Conservation (phyloP, 2,113 vertebrate species). For the Eupsittula cactorum region DNA sequence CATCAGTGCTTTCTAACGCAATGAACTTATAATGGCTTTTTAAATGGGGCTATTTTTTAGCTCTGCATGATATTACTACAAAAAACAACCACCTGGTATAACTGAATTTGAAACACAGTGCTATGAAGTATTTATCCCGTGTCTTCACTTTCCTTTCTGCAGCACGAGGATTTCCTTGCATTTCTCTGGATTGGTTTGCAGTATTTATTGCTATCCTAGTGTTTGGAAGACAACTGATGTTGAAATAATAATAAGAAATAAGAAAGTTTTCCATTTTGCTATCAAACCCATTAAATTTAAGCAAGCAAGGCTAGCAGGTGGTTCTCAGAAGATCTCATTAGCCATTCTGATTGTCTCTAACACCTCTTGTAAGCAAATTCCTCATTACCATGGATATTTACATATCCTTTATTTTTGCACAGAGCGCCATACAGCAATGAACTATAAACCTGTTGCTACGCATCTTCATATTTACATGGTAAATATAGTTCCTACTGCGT, state of each 20-base stretch:
- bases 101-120: not conserved
- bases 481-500: not conserved
- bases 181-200: not conserved
- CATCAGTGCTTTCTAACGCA: not conserved
- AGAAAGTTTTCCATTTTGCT: not conserved
- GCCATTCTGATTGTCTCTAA: not conserved
- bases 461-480: not conserved
- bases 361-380: constrained; percentile 22
- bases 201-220: not conserved
- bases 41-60: not conserved
- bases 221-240: not conserved
- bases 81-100: not conserved
- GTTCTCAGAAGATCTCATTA: constrained; percentile 13
- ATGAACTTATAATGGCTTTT: not conserved
- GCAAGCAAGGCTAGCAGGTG: not conserved
- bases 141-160: not conserved
- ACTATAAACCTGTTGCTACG: not conserved
- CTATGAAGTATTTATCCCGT: not conserved
- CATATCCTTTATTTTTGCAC: not conserved
- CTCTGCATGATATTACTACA: not conserved
- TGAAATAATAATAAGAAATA: not conserved
- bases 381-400: not conserved
- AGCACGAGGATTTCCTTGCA: not conserved
- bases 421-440: not conserved
- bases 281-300: not conserved